phyloP scores from a whole-genome alignment of 2,797 vertebrate species.

The Alauda arvensis region DNA sequence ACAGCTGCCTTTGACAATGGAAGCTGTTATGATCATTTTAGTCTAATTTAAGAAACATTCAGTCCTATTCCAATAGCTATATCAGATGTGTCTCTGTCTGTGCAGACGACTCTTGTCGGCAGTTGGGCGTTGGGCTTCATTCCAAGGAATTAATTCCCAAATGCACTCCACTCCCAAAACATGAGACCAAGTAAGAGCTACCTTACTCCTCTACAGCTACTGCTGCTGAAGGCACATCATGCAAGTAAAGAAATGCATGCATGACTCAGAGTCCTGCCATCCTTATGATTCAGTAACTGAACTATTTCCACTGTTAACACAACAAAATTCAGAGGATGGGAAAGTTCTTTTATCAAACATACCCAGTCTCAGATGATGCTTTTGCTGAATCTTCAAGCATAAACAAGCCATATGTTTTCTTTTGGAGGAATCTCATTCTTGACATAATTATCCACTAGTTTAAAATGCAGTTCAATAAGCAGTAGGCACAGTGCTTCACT shows the following conservation, averaged over 20 bases:
- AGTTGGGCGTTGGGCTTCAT: neutral
- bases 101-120: neutral
- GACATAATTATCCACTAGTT: neutral
- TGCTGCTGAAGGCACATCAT: neutral
- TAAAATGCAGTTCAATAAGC: neutral
- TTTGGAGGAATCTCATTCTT: neutral
- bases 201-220: neutral
- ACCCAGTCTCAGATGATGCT: neutral
- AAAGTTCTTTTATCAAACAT: neutral
- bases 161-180: neutral
- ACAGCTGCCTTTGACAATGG: constrained; percentile 43
- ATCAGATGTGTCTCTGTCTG: constrained; percentile 8
- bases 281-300: neutral
- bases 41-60: constrained; percentile 39
- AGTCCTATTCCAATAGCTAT: neutral
- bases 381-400: neutral
- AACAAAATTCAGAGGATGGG: neutral
- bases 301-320: neutral
- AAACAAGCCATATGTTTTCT: neutral
- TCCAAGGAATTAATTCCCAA: neutral
- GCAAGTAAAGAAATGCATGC: neutral
- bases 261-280: neutral
- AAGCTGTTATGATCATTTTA: neutral
- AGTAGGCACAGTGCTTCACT: neutral
- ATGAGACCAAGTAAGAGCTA: neutral